A percentile compares a stretch with the other conserved stretches of the same genome.
phyloP scores from a whole-genome alignment of 1,140 invertebrate species.

The Condylostylus longicornis region DNA sequence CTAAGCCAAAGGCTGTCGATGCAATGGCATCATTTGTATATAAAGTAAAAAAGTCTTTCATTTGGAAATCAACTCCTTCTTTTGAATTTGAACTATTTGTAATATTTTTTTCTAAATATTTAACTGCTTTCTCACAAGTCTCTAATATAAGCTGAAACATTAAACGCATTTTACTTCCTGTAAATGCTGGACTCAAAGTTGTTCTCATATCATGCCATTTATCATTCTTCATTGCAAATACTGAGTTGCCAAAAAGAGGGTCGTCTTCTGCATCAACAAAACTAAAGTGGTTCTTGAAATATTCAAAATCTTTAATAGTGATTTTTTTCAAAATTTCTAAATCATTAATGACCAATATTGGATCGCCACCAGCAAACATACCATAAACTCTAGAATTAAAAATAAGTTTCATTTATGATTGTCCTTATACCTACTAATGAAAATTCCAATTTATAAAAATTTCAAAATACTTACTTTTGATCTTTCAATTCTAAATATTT shows the following conservation, averaged over 20 bases:
- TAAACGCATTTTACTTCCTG: slow-evolving; percentile 32
- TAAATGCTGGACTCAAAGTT: slow-evolving; percentile 35
- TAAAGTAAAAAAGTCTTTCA: slow-evolving; percentile 34
- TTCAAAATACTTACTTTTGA: slow-evolving; percentile 14
- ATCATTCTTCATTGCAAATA: slow-evolving; percentile 24
- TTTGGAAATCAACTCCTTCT: slow-evolving; percentile 26
- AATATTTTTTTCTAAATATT: slow-evolving; percentile 11
- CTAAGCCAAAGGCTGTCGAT: slow-evolving; percentile 37
- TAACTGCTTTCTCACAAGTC: slow-evolving; percentile 12
- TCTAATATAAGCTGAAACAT: slow-evolving; percentile 30
- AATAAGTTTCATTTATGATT: background rate
- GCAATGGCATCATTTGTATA: slow-evolving; percentile 40
- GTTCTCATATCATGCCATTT: slow-evolving; percentile 34
- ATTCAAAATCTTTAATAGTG: slow-evolving; percentile 45
- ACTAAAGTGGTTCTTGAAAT: slow-evolving; percentile 37
- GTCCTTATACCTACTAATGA: background rate
- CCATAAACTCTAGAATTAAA: slow-evolving; percentile 15
- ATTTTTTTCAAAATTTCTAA: slow-evolving; percentile 42
- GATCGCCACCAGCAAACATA: slow-evolving; percentile 16
- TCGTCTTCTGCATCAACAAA: slow-evolving; percentile 19
- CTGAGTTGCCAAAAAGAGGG: slow-evolving; percentile 21
- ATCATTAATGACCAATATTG: slow-evolving; percentile 32
- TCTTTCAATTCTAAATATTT: slow-evolving; percentile 19
- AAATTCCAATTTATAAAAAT: background rate
- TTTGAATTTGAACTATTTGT: background rate